Conservation (phyloP, 2,888 invertebrate genomes). For the Alitta virens region DNA sequence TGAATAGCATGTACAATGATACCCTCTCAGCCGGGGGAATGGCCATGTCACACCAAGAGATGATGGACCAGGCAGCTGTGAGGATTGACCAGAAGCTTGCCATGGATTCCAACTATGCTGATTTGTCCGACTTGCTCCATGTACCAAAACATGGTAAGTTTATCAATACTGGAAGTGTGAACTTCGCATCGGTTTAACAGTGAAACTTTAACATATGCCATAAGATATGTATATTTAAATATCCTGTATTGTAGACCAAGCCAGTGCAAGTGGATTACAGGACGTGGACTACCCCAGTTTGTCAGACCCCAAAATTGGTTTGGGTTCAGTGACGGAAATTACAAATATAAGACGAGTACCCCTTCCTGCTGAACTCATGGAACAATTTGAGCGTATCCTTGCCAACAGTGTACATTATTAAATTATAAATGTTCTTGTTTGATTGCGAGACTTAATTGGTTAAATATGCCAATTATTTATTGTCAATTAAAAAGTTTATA, state of each 20-base stretch:
- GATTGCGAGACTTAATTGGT: too few species aligned
- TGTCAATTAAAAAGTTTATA: too few species aligned
- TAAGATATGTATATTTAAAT: too few species aligned
- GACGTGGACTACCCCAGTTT: conserved; percentile 85
- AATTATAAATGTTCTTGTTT: too few species aligned
- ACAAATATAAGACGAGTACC: conserved; percentile 73
- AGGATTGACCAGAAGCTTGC: conserved; percentile 17
- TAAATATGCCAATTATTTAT: too few species aligned
- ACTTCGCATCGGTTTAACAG: too few species aligned
- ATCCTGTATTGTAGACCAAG: conserved; percentile 60
- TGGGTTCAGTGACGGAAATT: conserved; percentile 69
- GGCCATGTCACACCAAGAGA: conserved; percentile 8
- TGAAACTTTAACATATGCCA: too few species aligned
- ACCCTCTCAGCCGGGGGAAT: neutral
- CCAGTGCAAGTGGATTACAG: conserved; percentile 84
- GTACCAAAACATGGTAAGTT: conserved; percentile 25
- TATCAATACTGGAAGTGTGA: neutral
- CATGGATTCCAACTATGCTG: conserved; percentile 20
- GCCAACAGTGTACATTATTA: too few species aligned
- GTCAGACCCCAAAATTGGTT: conserved; percentile 69
- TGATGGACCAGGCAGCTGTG: conserved; percentile 18
- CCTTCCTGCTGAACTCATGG: conserved; percentile 88
- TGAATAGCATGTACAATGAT: too few species aligned
- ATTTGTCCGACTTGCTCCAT: conserved; percentile 24
- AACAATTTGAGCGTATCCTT: conserved; percentile 85